Conservation (phyloP, 2,113 vertebrate species). For the Equus quagga region DNA sequence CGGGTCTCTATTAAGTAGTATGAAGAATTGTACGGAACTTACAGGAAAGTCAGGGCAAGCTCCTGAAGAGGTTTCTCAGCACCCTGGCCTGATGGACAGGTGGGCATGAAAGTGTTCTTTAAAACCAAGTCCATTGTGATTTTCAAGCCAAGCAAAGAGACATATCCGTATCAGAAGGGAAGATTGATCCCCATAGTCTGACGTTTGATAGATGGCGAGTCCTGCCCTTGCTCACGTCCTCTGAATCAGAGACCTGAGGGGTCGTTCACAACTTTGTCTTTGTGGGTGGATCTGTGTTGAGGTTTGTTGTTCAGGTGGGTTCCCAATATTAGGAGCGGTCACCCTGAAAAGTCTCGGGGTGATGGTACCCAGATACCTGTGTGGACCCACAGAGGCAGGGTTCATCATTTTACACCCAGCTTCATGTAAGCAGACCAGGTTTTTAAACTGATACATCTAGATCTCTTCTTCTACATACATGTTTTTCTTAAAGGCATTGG, state of each 20-base stretch:
- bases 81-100: conserved; percentile 12
- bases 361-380: neutral
- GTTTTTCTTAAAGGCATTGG: conserved; percentile 54
- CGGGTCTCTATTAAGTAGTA: neutral
- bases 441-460: conserved; percentile 44
- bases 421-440: conserved; percentile 75
- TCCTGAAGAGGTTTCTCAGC: neutral
- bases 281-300: neutral
- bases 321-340: neutral
- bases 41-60: neutral
- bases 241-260: conserved; percentile 22
- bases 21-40: conserved; percentile 18
- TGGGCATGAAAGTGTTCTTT: conserved; percentile 64
- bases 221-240: conserved; percentile 36
- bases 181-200: conserved; percentile 55
- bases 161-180: conserved; percentile 49
- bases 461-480: conserved; percentile 66
- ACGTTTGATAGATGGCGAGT: conserved; percentile 58
- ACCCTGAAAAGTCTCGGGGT: neutral
- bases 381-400: neutral
- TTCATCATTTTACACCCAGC: conserved; percentile 68
- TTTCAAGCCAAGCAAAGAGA: conserved; percentile 62
- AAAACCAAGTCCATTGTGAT: conserved; percentile 69
- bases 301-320: neutral
- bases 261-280: conserved; percentile 14